These are phyloP conservation scores for Cardiocondyla obscurior DNA, from an alignment of 1,140 invertebrate genomes.

Conservation along the genomic window DNA sequence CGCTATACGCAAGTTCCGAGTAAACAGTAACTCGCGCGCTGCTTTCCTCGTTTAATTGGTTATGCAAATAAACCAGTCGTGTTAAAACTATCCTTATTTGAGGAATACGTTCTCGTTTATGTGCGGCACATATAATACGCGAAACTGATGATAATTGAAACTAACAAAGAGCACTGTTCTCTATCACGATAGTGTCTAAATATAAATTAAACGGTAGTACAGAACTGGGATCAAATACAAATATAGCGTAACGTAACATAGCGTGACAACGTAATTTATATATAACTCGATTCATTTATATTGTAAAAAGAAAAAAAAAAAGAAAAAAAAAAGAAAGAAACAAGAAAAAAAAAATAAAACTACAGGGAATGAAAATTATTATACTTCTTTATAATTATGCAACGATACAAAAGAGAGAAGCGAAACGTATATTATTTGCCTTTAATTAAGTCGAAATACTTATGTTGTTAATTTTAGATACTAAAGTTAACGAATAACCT, in stretches of 20 bases:
- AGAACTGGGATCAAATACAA: conserved; percentile 1
- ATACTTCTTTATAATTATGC: not conserved
- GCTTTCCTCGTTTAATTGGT: conserved; percentile 5
- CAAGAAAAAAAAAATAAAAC: not conserved
- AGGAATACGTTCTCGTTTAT: not conserved
- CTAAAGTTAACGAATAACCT: not conserved
- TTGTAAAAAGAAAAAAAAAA: not conserved
- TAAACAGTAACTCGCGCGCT: not conserved
- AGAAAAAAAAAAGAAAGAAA: not conserved
- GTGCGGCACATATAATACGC: not conserved
- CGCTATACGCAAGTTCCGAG: not conserved
- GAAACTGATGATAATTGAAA: conserved; percentile 4
- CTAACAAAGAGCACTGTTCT: conserved; percentile 25
- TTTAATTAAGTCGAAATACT: not conserved
- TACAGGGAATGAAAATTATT: not conserved
- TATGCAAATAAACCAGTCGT: conserved; percentile 18
- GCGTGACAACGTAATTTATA: conserved; percentile 26
- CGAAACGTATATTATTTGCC: not conserved
- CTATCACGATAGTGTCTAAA: conserved; percentile 27
- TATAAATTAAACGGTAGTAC: conserved; percentile 32
- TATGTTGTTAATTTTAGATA: not conserved
- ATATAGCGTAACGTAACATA: conserved; percentile 2
- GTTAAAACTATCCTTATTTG: conserved; percentile 23
- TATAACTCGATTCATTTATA: conserved; percentile 17
- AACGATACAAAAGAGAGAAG: not conserved